Evolutionary conservation across 1,140 invertebrate genomes (phyloP).

Genomic region (Drosophila bifasciata): DNA sequence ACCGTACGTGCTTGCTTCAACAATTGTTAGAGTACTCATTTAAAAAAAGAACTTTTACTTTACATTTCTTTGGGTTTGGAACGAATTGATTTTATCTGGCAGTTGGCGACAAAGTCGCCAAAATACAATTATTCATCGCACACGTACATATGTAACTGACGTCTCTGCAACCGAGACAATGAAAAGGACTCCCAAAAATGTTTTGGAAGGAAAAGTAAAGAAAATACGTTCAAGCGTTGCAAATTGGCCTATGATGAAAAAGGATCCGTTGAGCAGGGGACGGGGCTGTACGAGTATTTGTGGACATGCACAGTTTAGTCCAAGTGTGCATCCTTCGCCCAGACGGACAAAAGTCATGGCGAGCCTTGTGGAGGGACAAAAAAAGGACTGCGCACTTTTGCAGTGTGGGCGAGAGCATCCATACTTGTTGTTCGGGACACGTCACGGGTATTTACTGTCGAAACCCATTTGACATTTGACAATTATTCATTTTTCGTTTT

Average conservation of each 20-base stretch:
- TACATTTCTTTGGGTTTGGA: conserved; percentile 61
- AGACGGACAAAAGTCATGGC: conserved; percentile 32
- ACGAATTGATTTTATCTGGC: conserved; percentile 68
- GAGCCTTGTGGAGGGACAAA: conserved; percentile 36
- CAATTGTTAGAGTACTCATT: conserved; percentile 28
- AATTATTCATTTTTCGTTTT: conserved; percentile 71
- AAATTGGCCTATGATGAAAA: conserved; percentile 66
- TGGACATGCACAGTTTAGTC: conserved; percentile 39
- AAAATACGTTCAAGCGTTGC: conserved; percentile 60
- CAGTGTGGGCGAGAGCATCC: conserved; percentile 31
- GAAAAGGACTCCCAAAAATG: conserved; percentile 20
- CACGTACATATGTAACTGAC: conserved; percentile 40
- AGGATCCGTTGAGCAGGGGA: conserved; percentile 27
- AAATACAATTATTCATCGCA: conserved; percentile 52
- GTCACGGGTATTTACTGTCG: conserved; percentile 53
- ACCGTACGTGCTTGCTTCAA: conserved; percentile 39
- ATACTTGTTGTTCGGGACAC: conserved; percentile 50
- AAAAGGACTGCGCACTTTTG: conserved; percentile 48
- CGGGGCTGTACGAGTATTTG: conserved; percentile 32
- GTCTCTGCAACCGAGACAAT: conserved; percentile 11
- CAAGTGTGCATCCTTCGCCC: conserved; percentile 22
- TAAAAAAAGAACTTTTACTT: conserved; percentile 47
- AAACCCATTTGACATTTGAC: conserved; percentile 58
- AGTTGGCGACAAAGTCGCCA: conserved; percentile 64
- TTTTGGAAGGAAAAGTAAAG: conserved; percentile 27